Conservation (phyloP, 2,113 vertebrate species). For the Hyperopisus bebe region DNA sequence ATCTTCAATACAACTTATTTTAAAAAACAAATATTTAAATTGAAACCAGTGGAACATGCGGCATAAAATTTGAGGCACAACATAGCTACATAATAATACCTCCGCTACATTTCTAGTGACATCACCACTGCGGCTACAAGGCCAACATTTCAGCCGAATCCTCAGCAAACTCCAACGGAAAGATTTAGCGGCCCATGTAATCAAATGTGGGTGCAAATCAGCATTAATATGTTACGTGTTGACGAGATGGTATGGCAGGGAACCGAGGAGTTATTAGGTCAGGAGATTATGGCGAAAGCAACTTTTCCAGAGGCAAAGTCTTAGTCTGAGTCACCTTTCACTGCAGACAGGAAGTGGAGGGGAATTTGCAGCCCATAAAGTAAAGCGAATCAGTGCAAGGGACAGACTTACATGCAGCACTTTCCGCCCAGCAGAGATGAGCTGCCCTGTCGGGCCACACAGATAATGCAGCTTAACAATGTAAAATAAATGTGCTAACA, state of each 20-base stretch:
- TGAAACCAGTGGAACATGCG: background rate
- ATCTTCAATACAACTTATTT: background rate
- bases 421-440: background rate
- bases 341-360: conserved; percentile 8
- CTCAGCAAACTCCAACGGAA: background rate
- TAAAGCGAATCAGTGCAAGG: conserved; percentile 36
- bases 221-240: background rate
- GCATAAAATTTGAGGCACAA: background rate
- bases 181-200: background rate
- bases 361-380: conserved; percentile 28
- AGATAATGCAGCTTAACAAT: conserved; percentile 10
- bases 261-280: background rate
- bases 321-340: background rate
- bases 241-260: background rate
- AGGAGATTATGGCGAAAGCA: background rate
- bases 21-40: background rate
- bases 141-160: background rate
- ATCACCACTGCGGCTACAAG: background rate
- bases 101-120: background rate
- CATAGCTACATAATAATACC: background rate
- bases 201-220: background rate
- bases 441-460: conserved; percentile 26
- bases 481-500: background rate
- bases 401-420: conserved; percentile 18
- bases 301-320: background rate